Conservation (phyloP, 2,113 vertebrate genomes). For the Oryzias melastigma region DNA sequence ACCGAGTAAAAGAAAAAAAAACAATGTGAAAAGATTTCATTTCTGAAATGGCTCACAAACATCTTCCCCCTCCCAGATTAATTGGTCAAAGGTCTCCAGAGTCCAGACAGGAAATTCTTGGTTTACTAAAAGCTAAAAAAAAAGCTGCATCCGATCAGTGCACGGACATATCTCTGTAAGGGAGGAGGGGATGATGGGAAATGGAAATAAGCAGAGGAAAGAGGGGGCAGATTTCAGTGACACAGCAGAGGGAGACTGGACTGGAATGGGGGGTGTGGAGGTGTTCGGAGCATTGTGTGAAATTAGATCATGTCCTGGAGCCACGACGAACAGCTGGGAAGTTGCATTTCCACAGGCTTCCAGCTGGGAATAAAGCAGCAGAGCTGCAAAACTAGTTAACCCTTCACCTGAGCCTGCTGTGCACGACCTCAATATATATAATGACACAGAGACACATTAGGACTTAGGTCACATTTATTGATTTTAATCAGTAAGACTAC, state of each 20-base stretch:
- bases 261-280: conserved; percentile 10
- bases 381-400: conserved; percentile 48
- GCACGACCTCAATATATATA: conserved; percentile 30
- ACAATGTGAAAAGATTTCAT: neutral
- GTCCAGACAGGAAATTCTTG: conserved; percentile 54
- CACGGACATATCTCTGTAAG: conserved; percentile 44
- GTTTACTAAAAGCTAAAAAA: conserved; percentile 50
- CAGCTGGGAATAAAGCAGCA: conserved; percentile 52
- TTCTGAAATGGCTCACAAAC: neutral
- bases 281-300: conserved; percentile 64
- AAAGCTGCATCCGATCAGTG: conserved; percentile 23
- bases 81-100: conserved; percentile 38
- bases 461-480: conserved; percentile 87
- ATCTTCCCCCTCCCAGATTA: conserved; percentile 16
- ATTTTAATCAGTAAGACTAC: conserved; percentile 87
- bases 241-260: conserved; percentile 28
- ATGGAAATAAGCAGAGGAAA: neutral
- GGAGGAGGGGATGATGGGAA: conserved; percentile 13
- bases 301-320: conserved; percentile 67
- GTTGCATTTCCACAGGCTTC: conserved; percentile 41
- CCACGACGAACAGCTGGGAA: conserved; percentile 66
- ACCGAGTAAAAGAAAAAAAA: no score
- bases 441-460: conserved; percentile 34
- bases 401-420: conserved; percentile 28
- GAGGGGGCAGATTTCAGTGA: conserved; percentile 18